Conservation (phyloP, 2,113 vertebrate species). For the Neogale vison region DNA sequence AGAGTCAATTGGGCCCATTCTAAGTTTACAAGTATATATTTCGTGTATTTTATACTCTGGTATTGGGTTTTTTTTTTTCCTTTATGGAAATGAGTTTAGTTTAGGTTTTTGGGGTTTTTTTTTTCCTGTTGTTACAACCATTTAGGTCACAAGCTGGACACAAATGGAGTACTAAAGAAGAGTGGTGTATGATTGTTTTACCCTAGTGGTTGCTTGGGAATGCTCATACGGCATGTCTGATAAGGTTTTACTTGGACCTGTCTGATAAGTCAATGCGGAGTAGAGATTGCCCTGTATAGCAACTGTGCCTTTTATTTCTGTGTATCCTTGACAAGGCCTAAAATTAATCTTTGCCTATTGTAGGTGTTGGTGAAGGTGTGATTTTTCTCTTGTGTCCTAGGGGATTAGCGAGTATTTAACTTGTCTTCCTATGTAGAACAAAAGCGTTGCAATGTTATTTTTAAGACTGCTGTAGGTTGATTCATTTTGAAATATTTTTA, state of each 20-base stretch:
- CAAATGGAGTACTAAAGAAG: not conserved
- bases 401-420: not conserved
- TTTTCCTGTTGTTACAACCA: not conserved
- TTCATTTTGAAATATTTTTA: conserved; percentile 35
- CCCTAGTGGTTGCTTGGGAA: not conserved
- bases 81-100: not conserved
- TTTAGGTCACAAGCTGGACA: not conserved
- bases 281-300: not conserved
- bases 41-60: not conserved
- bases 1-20: not conserved
- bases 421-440: not conserved
- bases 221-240: not conserved
- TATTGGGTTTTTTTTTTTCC: not conserved
- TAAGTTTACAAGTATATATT: not conserved
- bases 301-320: not conserved
- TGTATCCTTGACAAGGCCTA: conserved; percentile 1
- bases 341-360: conserved; percentile 35
- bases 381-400: conserved; percentile 24
- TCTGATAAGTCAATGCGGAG: not conserved
- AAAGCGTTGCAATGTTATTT: not conserved
- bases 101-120: not conserved
- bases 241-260: not conserved
- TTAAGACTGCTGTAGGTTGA: not conserved
- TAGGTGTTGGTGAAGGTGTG: not conserved
- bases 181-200: not conserved